phyloP scores from a whole-genome alignment of 1,140 invertebrate genomes.

The Microplitis mediator region DNA sequence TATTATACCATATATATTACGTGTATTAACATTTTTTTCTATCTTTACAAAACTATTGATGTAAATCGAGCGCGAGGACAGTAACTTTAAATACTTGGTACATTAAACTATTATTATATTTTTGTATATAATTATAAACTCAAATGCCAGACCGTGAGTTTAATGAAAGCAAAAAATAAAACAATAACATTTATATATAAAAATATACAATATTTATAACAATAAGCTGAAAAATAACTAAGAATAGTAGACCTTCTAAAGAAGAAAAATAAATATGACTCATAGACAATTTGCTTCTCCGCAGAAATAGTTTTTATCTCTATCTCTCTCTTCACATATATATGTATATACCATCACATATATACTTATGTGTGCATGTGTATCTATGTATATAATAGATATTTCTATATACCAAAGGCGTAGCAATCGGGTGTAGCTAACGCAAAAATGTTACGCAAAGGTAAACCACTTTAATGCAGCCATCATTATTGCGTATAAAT shows the following conservation, averaged over 20 bases:
- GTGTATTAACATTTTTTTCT: no score
- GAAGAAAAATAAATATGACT: neutral
- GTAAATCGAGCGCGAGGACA: slow-evolving; percentile 10
- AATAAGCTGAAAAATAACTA: neutral
- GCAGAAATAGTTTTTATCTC: no score
- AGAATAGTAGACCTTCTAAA: neutral
- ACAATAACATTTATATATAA: no score
- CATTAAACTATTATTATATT: no score
- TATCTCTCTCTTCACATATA: no score
- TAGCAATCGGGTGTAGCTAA: neutral
- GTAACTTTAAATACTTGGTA: neutral
- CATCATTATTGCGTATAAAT: slow-evolving; percentile 12
- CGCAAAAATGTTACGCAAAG: slow-evolving; percentile 17
- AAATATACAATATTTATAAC: no score
- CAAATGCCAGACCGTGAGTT: neutral
- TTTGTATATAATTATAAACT: neutral
- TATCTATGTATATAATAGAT: neutral
- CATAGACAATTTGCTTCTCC: no score
- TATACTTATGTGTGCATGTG: neutral
- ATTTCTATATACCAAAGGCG: neutral
- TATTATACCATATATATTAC: neutral
- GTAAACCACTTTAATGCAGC: slow-evolving; percentile 18
- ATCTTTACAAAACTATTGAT: neutral
- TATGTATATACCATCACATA: no score
- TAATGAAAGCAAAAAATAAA: neutral